phyloP scores from a whole-genome alignment of 2,797 vertebrate species.

The Chaetophractus vellerosus region DNA sequence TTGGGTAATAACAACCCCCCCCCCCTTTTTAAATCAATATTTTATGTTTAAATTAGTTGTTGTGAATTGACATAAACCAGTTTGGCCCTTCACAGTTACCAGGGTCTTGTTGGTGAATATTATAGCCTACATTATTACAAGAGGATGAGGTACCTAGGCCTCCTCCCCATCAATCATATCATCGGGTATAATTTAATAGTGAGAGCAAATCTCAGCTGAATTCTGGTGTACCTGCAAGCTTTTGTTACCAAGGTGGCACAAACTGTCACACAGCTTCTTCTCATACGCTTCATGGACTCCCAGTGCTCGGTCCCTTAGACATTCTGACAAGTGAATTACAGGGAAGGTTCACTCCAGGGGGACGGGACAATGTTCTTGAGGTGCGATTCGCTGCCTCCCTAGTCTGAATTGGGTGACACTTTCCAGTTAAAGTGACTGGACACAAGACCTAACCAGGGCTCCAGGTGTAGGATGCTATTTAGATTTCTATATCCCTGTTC shows the following conservation, averaged over 20 bases:
- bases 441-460: not conserved
- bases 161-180: not conserved
- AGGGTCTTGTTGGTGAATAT: slow-evolving; percentile 19
- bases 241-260: not conserved
- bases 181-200: not conserved
- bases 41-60: slow-evolving; percentile 67
- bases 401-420: not conserved
- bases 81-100: not conserved
- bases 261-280: not conserved
- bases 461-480: not conserved
- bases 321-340: not conserved
- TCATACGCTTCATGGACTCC: not conserved
- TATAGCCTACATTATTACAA: not conserved
- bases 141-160: not conserved
- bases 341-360: not conserved
- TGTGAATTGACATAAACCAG: slow-evolving; percentile 16
- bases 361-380: not conserved
- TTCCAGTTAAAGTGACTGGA: not conserved
- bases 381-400: not conserved
- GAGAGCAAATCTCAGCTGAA: not conserved
- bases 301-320: not conserved
- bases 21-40: slow-evolving; percentile 45
- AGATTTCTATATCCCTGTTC: not conserved
- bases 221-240: not conserved
- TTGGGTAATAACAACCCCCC: not conserved